These are phyloP conservation scores for Dromococcyx pavoninus DNA, from an alignment of 2,797 vertebrate genomes.

Conservation along the genomic window DNA sequence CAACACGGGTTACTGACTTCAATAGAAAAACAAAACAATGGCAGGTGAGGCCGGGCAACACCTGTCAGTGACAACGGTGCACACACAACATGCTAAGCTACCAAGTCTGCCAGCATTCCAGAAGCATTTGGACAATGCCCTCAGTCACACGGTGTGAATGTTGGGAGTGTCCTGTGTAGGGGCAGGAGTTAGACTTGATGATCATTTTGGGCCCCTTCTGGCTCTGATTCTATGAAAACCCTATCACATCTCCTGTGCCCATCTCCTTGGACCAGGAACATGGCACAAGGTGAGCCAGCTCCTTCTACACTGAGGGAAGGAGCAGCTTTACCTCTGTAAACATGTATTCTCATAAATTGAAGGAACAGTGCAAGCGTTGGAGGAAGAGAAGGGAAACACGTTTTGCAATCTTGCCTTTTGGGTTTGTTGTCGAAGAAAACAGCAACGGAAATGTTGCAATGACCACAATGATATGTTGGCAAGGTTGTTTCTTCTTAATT, in stretches of 20 bases:
- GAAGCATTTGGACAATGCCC: too few species aligned
- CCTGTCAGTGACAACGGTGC: background rate
- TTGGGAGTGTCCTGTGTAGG: too few species aligned
- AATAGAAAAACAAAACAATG: background rate
- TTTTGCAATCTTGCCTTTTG: background rate
- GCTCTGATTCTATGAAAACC: too few species aligned
- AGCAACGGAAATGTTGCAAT: background rate
- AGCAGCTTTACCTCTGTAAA: background rate
- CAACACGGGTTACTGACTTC: background rate
- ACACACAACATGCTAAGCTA: fast-evolving
- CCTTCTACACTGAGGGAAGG: background rate
- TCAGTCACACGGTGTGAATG: too few species aligned
- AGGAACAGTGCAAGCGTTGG: background rate
- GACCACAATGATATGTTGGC: background rate
- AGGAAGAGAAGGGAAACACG: background rate
- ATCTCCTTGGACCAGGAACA: background rate
- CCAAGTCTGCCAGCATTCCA: too few species aligned
- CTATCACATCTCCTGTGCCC: background rate
- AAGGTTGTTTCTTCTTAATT: background rate
- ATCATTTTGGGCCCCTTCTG: too few species aligned
- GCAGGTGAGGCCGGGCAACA: background rate
- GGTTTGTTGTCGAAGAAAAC: background rate
- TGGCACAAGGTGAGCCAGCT: fast-evolving
- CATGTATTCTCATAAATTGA: background rate
- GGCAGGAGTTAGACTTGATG: too few species aligned